Evolutionary conservation across 2,888 invertebrate genomes (phyloP).

Genomic region (Cryptosula pallasiana): DNA sequence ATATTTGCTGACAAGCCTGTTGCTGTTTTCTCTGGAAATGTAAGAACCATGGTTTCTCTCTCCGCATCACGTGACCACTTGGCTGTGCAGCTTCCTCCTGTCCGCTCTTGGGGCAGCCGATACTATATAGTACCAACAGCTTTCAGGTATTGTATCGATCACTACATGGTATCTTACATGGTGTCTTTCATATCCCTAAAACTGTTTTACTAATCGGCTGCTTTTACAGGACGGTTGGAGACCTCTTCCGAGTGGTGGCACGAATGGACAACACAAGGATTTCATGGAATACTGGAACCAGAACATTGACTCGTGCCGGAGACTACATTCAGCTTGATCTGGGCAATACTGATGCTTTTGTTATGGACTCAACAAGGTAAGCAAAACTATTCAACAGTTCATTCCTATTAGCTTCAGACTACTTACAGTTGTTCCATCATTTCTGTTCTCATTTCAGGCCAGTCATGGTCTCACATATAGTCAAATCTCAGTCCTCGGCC

Average conservation of each 20-base stretch:
- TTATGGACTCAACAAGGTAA: neutral
- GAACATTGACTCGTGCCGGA: neutral
- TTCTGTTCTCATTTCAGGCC: conserved; percentile 6
- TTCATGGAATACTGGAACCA: neutral
- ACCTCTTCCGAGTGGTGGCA: conserved; percentile 12
- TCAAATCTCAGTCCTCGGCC: neutral
- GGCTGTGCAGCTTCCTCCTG: conserved; percentile 2
- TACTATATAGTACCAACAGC: neutral
- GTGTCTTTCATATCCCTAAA: too few relatives aligned
- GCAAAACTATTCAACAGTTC: too few relatives aligned
- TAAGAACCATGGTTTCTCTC: neutral
- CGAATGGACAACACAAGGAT: neutral
- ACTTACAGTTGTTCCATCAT: too few relatives aligned
- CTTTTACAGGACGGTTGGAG: conserved; percentile 1
- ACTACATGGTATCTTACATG: too few relatives aligned
- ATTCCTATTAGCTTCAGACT: too few relatives aligned
- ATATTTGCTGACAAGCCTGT: neutral
- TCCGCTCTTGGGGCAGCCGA: neutral
- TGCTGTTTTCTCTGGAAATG: conserved; percentile 23
- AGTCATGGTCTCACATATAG: neutral
- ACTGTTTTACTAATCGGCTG: too few relatives aligned
- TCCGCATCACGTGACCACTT: conserved; percentile 18
- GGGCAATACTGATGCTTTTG: neutral
- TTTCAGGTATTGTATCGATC: too few relatives aligned
- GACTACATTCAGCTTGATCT: neutral